phyloP scores from a whole-genome alignment of 2,113 vertebrate genomes.

The Oreochromis niloticus region DNA sequence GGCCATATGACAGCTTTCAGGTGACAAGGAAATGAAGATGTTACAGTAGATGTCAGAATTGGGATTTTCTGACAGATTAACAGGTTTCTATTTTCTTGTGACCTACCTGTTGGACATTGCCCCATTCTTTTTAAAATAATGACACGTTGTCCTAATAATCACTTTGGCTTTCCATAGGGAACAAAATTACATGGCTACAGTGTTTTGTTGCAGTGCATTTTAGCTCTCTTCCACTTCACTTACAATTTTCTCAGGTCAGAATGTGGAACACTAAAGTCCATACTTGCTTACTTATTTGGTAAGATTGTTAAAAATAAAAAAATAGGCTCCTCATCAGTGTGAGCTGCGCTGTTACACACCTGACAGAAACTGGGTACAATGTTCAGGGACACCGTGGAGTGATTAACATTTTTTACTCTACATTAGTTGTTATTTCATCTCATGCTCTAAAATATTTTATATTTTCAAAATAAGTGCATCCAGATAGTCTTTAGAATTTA shows the following conservation, averaged over 20 bases:
- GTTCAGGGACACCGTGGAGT: not conserved
- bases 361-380: not conserved
- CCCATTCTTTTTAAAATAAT: slow-evolving; percentile 6
- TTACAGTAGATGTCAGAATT: not conserved
- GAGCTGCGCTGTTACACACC: not conserved
- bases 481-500: not conserved
- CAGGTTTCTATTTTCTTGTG: not conserved
- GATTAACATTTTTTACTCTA: not conserved
- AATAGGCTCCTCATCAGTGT: not conserved
- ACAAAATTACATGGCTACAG: not conserved
- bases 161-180: not conserved
- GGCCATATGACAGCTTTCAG: not conserved
- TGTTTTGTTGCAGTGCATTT: not conserved
- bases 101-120: not conserved
- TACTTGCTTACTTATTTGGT: not conserved
- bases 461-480: not conserved
- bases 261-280: not conserved
- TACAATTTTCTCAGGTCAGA: not conserved
- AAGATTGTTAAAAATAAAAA: not conserved
- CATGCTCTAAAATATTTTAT: not conserved
- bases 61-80: not conserved
- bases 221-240: not conserved
- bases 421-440: not conserved
- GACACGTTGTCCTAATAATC: slow-evolving; percentile 21
- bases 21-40: not conserved